phyloP scores from a whole-genome alignment of 2,797 vertebrate genomes.

The Remorina albescens region DNA sequence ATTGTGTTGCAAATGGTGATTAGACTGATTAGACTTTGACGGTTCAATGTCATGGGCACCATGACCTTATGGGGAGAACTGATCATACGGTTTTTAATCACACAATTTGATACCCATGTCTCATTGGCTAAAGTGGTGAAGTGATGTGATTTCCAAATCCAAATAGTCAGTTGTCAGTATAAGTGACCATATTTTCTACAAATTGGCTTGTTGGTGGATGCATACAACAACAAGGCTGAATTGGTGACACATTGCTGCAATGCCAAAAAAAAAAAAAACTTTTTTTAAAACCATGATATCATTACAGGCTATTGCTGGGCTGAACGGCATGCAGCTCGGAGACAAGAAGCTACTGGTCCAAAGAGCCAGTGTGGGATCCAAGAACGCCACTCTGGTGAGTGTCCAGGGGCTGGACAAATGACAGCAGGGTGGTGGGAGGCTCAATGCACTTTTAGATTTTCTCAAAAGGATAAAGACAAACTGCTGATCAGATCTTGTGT shows the following conservation, averaged over 20 bases:
- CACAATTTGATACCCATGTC: too few relatives aligned
- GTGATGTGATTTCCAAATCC: too few relatives aligned
- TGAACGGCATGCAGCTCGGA: constrained; percentile 95
- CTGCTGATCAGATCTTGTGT: background rate
- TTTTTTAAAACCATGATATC: constrained; percentile 11
- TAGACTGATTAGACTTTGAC: background rate
- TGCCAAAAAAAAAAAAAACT: too few relatives aligned
- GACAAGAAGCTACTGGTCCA: constrained; percentile 96
- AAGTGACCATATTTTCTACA: background rate
- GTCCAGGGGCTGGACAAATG: constrained; percentile 54
- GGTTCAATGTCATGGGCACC: too few relatives aligned
- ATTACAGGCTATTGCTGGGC: constrained; percentile 90
- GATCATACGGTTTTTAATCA: too few relatives aligned
- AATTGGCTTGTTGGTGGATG: background rate
- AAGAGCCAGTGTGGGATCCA: constrained; percentile 94
- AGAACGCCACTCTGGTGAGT: constrained; percentile 94
- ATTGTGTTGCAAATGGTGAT: too few relatives aligned
- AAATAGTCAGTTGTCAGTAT: background rate
- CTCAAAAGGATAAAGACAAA: constrained; percentile 10
- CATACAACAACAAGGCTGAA: background rate
- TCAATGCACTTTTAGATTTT: constrained; percentile 16
- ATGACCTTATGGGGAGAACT: too few relatives aligned
- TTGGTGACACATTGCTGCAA: background rate
- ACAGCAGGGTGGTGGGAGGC: constrained; percentile 51
- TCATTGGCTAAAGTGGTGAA: too few relatives aligned